Evolutionary conservation across 2,797 vertebrate genomes (phyloP).

Genomic region (Borostomias antarcticus): DNA sequence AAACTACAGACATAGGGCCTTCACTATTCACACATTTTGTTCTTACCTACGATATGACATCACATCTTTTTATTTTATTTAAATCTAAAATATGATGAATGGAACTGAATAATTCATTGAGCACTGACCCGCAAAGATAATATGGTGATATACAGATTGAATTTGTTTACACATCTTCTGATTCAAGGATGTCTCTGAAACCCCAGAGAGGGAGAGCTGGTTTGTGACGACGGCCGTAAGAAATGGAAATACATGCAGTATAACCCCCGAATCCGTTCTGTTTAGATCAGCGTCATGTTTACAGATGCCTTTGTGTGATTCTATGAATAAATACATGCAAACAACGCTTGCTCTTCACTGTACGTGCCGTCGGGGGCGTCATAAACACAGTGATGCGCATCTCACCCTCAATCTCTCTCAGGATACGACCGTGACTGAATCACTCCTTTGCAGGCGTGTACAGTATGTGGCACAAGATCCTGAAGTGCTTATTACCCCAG

Average conservation of each 20-base stretch:
- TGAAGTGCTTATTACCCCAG: too few relatives aligned
- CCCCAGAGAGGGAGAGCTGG: neutral
- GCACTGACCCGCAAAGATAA: neutral
- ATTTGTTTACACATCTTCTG: neutral
- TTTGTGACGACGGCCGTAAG: neutral
- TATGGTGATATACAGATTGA: neutral
- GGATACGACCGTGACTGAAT: too few relatives aligned
- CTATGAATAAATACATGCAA: constrained; percentile 40
- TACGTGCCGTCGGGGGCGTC: constrained; percentile 11
- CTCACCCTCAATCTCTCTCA: too few relatives aligned
- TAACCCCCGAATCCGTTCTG: neutral
- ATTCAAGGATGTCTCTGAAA: neutral
- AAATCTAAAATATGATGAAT: neutral
- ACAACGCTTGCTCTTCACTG: constrained; percentile 6
- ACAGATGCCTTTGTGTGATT: constrained; percentile 19
- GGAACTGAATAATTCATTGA: neutral
- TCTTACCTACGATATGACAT: too few relatives aligned
- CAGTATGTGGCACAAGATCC: too few relatives aligned
- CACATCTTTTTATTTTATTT: neutral
- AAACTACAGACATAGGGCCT: constrained; percentile 24
- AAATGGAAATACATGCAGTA: neutral
- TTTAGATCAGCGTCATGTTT: constrained; percentile 36
- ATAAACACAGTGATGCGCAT: too few relatives aligned
- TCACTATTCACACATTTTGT: neutral
- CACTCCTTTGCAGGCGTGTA: too few relatives aligned